These are phyloP conservation scores for Psilopsiagon aymara DNA, from an alignment of 2,113 vertebrate species.

Conservation along the genomic window DNA sequence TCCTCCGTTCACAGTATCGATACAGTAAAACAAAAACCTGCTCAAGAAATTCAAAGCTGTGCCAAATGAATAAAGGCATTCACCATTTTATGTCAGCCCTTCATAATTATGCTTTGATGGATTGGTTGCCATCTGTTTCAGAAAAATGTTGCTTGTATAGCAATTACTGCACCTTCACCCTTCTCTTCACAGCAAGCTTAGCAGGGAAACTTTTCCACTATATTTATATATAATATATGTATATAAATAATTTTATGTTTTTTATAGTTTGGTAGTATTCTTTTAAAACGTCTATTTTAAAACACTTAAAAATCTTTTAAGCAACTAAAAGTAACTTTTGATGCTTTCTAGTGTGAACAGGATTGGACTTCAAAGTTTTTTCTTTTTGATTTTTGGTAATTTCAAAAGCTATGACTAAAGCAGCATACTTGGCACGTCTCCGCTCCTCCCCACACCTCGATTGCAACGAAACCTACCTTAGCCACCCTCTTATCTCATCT, in stretches of 20 bases:
- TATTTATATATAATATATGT: conserved; percentile 73
- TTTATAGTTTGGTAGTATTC: conserved; percentile 75
- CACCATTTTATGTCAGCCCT: conserved; percentile 15
- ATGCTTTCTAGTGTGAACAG: conserved; percentile 70
- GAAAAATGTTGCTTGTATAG: conserved; percentile 52
- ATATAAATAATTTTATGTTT: conserved; percentile 74
- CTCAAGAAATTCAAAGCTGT: conserved; percentile 18
- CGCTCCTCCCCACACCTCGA: background rate
- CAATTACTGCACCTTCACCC: conserved; percentile 70
- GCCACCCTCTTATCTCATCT: conserved; percentile 39
- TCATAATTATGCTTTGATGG: background rate
- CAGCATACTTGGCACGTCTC: conserved; percentile 60
- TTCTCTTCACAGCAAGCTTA: conserved; percentile 71
- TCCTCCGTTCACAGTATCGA: conserved; percentile 76
- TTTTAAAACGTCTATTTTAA: conserved; percentile 76
- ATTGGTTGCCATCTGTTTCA: conserved; percentile 45
- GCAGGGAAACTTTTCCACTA: conserved; percentile 71
- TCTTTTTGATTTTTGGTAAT: conserved; percentile 70
- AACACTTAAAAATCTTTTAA: conserved; percentile 71
- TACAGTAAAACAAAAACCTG: conserved; percentile 53
- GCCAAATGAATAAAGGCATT: background rate
- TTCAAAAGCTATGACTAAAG: conserved; percentile 75
- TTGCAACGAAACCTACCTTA: conserved; percentile 32
- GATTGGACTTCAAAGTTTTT: conserved; percentile 47
- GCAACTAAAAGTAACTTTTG: conserved; percentile 73